Percentiles rank a stretch among this genome's conserved stretches.
Conservation (phyloP, 1,140 invertebrate species). For the Dendroctonus valens region DNA sequence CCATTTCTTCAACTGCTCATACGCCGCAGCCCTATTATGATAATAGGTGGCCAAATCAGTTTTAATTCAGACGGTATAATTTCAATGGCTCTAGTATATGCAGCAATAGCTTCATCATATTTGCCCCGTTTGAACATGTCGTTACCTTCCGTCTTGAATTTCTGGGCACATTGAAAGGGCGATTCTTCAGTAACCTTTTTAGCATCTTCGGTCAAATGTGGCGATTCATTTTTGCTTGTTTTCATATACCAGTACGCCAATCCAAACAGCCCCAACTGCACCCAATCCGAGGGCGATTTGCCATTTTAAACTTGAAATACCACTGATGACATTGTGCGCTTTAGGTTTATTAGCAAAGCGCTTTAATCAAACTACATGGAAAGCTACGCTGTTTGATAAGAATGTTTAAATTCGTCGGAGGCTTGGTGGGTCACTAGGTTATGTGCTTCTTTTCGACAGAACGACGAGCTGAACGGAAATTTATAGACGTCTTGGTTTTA, state of each 20-base stretch:
- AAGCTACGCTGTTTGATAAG: too few relatives aligned
- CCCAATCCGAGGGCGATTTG: slow-evolving; percentile 73
- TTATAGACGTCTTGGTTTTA: too few relatives aligned
- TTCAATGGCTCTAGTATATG: slow-evolving; percentile 87
- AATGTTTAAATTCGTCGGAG: too few relatives aligned
- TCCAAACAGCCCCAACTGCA: slow-evolving; percentile 75
- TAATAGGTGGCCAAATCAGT: slow-evolving; percentile 86
- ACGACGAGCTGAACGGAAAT: too few relatives aligned
- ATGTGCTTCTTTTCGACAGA: too few relatives aligned
- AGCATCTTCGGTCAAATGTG: slow-evolving; percentile 40
- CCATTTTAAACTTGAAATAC: slow-evolving; percentile 51
- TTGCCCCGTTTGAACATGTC: slow-evolving; percentile 80
- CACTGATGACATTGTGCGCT: not conserved
- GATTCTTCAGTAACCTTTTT: slow-evolving; percentile 49
- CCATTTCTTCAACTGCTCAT: slow-evolving; percentile 89
- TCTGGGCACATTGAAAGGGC: slow-evolving; percentile 68
- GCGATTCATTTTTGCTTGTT: slow-evolving; percentile 51
- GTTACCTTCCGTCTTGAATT: slow-evolving; percentile 85
- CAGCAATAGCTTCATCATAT: slow-evolving; percentile 83
- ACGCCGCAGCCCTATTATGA: slow-evolving; percentile 93
- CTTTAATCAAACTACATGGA: too few relatives aligned
- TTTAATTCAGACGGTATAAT: slow-evolving; percentile 71
- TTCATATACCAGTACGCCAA: slow-evolving; percentile 78
- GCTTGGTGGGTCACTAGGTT: too few relatives aligned
- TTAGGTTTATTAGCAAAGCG: too few relatives aligned